Base-by-base conservation (phyloP, 1,140 invertebrate genomes). In the Drosophila dunni region DNA sequence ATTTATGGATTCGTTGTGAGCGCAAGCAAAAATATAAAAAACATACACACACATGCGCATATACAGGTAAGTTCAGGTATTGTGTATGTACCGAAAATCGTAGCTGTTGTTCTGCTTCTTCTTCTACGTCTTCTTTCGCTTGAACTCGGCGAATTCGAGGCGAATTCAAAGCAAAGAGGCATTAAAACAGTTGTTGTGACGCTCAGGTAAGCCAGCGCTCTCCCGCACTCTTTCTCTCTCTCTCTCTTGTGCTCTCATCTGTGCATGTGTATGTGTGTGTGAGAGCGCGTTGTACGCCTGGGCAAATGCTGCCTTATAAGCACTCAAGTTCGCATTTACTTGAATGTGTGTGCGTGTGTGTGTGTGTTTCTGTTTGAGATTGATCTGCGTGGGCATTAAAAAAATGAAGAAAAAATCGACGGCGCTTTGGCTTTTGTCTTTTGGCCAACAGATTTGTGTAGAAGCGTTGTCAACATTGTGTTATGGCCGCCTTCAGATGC, bases 351-450 rank as follows among this genome's bases (percentile, higher is more conserved):
- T 17, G 38, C 42, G 48, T 54, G 24, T 33, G 50, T 61, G 50
- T 50, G 40, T 46, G 24, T 66, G 48, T 29, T n/a, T 46, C n/a
- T 58, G 53, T 61, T n/a, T 62, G 46, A 56, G 75, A 36, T 29
- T 78, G 67, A 81, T 69, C 83, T 86, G 83, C 83, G 83, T 86
- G 83, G 83, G 83, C 83, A 60, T 44, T 42, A 29, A 62, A 29
- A 29, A 29, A 29, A 29, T 29, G 24, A 29, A 29, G 24, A 29
- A 29, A 29, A 68, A 56, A 69, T 78, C 48, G 72, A 79, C 60
- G 80, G 81, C 81, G 81, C 81, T 78, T 78, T 84, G 78, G 78
- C 74, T 75, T 61, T 83, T 89, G 84, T 88, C 74, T 82, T 88
- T 89, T 78, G 77, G 74, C 68, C 61, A 79, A 84, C 68, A 65